A percentile compares a stretch with the other conserved stretches of the same genome.
phyloP scores from a whole-genome alignment of 1,140 invertebrate species.

The Calliphora vicina region DNA sequence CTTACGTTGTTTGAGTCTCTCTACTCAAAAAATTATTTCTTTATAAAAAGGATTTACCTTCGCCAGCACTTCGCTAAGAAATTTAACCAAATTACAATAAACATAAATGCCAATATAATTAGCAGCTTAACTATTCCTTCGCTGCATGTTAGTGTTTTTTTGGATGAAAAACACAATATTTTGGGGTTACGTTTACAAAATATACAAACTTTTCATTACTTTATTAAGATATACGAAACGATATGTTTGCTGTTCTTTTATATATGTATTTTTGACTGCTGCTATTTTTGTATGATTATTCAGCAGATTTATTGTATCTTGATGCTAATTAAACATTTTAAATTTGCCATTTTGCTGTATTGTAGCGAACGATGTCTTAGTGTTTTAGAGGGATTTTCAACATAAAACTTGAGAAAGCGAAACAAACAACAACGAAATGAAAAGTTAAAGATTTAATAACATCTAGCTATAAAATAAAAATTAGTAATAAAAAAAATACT shows the following conservation, averaged over 20 bases:
- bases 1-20: too few species aligned
- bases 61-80: not conserved
- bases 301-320: not conserved
- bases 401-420: not conserved
- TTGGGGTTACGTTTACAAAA: too few species aligned
- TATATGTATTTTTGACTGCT: not conserved
- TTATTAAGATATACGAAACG: too few species aligned
- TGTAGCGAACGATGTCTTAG: not conserved
- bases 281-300: not conserved
- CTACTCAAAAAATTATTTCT: too few species aligned
- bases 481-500: too few species aligned
- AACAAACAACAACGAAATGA: not conserved
- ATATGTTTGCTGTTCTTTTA: too few species aligned
- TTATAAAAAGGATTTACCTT: not conserved
- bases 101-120: not conserved
- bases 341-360: not conserved
- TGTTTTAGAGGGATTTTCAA: not conserved
- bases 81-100: not conserved
- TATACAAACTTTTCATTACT: too few species aligned
- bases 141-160: too few species aligned
- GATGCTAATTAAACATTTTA: not conserved
- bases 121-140: slow-evolving; percentile 9
- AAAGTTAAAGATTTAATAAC: not conserved
- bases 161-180: too few species aligned
- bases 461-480: too few species aligned